Evolutionary conservation across 2,797 vertebrate genomes (phyloP), one percentile per base, ranked within the genome.

Genomic region (Salmo trutta): DNA sequence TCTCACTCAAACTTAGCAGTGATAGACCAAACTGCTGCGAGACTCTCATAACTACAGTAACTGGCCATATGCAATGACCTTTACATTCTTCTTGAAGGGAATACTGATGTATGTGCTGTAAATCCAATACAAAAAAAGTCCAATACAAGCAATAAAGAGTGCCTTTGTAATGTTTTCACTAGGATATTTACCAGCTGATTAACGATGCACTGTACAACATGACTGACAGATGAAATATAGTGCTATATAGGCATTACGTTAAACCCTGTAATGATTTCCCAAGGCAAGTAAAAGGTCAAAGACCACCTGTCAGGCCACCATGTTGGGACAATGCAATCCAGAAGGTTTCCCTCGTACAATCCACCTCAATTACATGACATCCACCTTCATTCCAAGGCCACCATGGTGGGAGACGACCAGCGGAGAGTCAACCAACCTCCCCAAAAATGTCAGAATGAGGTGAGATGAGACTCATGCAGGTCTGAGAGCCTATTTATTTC

Each of bases 401-500:
- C 47, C 10, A 15, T 0, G 16, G 41, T 51, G 15, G 16, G 67
- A 77, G 15, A 7, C 52, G 41, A 41, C 59, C 59, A 64, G 67
- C 29, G 71, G 24, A 76, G 71, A 65, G 21, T 81, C 78, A 69
- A 75, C 75, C 75, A 4, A 8, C 78, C 79, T 84, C 81, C 77
- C 74, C 74, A 53, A 54, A 84, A 79, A 78, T 83, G 70, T 77
- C 81, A 79, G 88, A 89, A 91, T 85, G 83, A 87, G 85, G 77
- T 71, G 83, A 78, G 80, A 54, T 86, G 81, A 82, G 82, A 84
- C 86, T 88, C 85, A 70, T 85, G 80, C 86, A 87, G 88, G 80
- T 80, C 88, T 83, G 84, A 89, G 88, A 89, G 86, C 77, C 86
- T 93, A 92, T 93, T 94, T 93, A 94, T 93, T 94, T 90, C 91